phyloP scores from a whole-genome alignment of 2,797 vertebrate genomes.

The Anabas testudineus region DNA sequence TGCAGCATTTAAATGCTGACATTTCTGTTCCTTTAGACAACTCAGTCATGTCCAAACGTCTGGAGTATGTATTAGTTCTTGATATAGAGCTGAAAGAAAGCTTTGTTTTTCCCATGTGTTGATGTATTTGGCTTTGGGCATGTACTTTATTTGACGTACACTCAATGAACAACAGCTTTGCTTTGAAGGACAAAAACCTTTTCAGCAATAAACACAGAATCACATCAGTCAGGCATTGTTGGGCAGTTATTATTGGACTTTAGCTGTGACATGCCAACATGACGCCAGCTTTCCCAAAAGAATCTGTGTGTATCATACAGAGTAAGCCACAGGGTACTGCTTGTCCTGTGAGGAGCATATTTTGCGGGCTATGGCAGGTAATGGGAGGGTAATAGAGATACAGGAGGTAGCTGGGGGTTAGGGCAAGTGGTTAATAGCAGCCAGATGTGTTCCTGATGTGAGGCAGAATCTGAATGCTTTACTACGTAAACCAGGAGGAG shows the following conservation, averaged over 20 bases:
- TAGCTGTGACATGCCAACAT: conserved; percentile 24
- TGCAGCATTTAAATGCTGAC: conserved; percentile 17
- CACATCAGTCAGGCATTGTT: conserved; percentile 26
- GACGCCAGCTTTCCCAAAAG: conserved; percentile 28
- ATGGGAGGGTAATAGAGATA: conserved; percentile 71
- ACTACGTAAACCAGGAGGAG: conserved; percentile 70
- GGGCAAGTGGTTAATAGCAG: conserved; percentile 76
- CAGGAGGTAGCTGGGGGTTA: conserved; percentile 59
- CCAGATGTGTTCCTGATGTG: conserved; percentile 79
- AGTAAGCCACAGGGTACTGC: conserved; percentile 40
- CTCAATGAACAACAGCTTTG: conserved; percentile 62
- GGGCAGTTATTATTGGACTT: conserved; percentile 29
- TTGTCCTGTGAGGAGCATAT: conserved; percentile 39
- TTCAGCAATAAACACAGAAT: conserved; percentile 47
- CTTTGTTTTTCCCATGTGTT: conserved; percentile 43
- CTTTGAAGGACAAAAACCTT: conserved; percentile 33
- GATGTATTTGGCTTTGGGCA: conserved; percentile 45
- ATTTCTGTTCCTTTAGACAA: conserved; percentile 21
- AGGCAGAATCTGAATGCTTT: conserved; percentile 62
- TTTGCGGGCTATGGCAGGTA: conserved; percentile 63
- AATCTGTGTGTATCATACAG: conserved; percentile 42
- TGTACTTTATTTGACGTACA: conserved; percentile 58
- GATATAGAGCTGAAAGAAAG: conserved; percentile 41
- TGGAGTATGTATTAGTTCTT: conserved; percentile 38
- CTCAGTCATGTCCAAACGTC: conserved; percentile 17